phyloP scores from a whole-genome alignment of 2,888 invertebrate genomes.

The Zootermopsis nevadensis region DNA sequence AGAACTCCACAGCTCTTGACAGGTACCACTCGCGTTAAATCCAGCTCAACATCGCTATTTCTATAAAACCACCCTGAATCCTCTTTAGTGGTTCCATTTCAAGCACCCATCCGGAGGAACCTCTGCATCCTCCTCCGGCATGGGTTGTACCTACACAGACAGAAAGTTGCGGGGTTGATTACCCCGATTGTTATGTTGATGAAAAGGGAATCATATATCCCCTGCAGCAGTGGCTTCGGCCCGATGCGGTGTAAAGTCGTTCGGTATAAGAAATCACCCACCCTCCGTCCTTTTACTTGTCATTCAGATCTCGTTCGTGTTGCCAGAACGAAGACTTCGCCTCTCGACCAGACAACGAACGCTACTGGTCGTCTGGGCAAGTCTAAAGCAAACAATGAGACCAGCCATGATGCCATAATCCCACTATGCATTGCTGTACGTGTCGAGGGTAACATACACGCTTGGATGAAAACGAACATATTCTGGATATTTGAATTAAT shows the following conservation, averaged over 20 bases:
- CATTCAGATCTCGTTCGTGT: constrained; percentile 35
- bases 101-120: background rate
- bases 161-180: constrained; percentile 38
- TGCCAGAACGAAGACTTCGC: background rate
- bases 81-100: background rate
- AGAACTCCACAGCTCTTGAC: background rate
- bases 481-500: no score
- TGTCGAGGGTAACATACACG: background rate
- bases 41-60: background rate
- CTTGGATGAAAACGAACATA: background rate
- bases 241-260: constrained; percentile 9
- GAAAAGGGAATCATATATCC: constrained; percentile 18
- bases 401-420: constrained; percentile 37
- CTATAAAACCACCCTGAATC: background rate
- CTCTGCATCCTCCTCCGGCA: background rate
- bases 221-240: background rate
- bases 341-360: background rate
- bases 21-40: background rate
- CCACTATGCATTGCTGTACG: background rate
- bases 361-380: background rate
- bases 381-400: constrained; percentile 38
- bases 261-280: constrained; percentile 25
- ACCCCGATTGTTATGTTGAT: constrained; percentile 46
- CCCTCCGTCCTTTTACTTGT: constrained; percentile 21
- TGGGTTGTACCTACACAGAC: background rate